These are phyloP conservation scores for Alexandromys fortis DNA, from an alignment of 2,113 vertebrate genomes.

Conservation along the genomic window DNA sequence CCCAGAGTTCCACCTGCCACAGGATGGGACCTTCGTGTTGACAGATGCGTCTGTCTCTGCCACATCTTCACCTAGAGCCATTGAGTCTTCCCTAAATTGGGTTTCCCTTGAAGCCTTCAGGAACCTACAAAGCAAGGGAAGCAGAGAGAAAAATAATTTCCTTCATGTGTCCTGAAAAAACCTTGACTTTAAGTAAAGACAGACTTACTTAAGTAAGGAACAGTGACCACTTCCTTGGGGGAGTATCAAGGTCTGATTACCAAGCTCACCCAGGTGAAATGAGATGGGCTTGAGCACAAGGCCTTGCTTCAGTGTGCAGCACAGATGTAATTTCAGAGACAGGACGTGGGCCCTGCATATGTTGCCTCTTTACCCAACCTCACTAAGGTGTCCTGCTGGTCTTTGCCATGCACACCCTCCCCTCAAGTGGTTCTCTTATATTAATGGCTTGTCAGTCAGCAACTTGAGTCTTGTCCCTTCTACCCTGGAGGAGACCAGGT, in stretches of 20 bases:
- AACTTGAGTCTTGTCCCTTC: neutral
- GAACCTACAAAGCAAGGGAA: conserved; percentile 70
- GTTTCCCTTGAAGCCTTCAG: neutral
- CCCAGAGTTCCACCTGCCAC: conserved; percentile 33
- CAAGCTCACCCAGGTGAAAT: neutral
- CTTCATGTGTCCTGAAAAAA: neutral
- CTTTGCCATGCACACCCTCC: neutral
- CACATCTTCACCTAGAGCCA: conserved; percentile 84
- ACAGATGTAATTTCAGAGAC: neutral
- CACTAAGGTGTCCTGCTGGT: neutral
- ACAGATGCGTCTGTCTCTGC: conserved; percentile 57
- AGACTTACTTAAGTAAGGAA: neutral
- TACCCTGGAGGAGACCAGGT: neutral
- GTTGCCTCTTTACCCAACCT: neutral
- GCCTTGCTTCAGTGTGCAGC: neutral
- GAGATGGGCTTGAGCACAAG: neutral
- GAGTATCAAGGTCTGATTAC: neutral
- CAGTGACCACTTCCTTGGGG: neutral
- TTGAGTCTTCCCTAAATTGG: neutral
- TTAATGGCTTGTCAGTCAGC: neutral
- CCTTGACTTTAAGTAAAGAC: neutral
- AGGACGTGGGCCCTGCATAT: neutral
- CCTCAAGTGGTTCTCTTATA: neutral
- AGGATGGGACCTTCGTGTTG: neutral
- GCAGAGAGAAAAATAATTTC: conserved; percentile 25